Evolutionary conservation across 2,888 invertebrate species (phyloP), one percentile per base, ranked within the genome.

Genomic region (Cryptosula pallasiana): DNA sequence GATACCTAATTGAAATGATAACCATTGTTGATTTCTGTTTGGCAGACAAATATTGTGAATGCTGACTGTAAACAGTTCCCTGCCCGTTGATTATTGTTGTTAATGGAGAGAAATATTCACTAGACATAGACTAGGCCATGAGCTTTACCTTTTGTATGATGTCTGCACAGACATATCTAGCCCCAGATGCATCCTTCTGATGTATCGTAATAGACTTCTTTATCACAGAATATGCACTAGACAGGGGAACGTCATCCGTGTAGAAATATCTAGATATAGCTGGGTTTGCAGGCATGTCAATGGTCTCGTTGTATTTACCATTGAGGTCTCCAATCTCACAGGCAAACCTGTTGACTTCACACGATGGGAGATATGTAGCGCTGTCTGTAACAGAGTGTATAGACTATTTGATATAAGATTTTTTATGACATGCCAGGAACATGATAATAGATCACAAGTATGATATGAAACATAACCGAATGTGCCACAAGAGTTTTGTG

Each of bases 191-290:
- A 80, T 91, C 89, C 81, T 94, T 94, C 81, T 93, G 94, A 79
- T 91, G 93, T 70, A 96, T 88, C 0, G 94, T 92, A 36, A 96
- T 85, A 5, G 95, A 92, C 82, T 90, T 91, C 70, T 92, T 92
- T 78, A 95, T 81, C 78, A 93, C 88, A 75, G 89, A 90, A 79
- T 90, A 86, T 23, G 88, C 88, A 20, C 95, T 95, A 13, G 90
- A 89, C 9, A 96, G 86, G 0, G 92, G 90, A 36, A 95, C 79
- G 78, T 90, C 87, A 83, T 95, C 95, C 0, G 92, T 92, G 85
- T 92, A 92, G 5, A 63, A 63, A n/a, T 63, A 63, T n/a, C 32
- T 63, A 32, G 63, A 27, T 5, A 27, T 25, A 63, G 32, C 5
- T 63, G 27, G 29, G n/a, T 32, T 27, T 34, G 29, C 63, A 16